phyloP scores from a whole-genome alignment of 1,140 invertebrate genomes.

The Macrobrachium rosenbergii region DNA sequence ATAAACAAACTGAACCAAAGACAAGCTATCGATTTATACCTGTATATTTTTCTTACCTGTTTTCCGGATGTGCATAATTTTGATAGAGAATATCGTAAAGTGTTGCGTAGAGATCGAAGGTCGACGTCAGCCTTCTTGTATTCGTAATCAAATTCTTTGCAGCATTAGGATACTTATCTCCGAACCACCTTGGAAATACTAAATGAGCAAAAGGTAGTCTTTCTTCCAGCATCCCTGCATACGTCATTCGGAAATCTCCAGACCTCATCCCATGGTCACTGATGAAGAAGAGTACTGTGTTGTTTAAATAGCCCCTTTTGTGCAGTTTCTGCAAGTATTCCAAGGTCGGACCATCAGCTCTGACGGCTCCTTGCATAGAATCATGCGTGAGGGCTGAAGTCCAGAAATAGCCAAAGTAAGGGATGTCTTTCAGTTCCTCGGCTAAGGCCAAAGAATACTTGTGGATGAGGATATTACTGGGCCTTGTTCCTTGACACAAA shows the following conservation, averaged over 20 bases:
- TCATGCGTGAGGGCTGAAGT: slow-evolving; percentile 7
- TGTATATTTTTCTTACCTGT: too few relatives aligned
- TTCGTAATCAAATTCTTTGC: slow-evolving; percentile 81
- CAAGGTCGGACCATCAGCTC: not conserved
- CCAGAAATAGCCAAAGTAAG: slow-evolving; percentile 29
- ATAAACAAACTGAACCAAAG: too few relatives aligned
- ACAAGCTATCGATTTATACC: too few relatives aligned
- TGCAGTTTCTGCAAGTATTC: slow-evolving; percentile 55
- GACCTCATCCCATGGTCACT: slow-evolving; percentile 95
- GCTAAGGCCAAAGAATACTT: slow-evolving; percentile 38
- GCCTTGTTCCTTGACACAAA: slow-evolving; percentile 1
- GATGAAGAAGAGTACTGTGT: slow-evolving; percentile 81
- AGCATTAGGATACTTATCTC: slow-evolving; percentile 76
- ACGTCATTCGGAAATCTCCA: slow-evolving; percentile 83
- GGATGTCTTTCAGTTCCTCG: not conserved
- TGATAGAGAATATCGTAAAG: slow-evolving; percentile 57
- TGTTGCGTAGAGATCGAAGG: slow-evolving; percentile 72
- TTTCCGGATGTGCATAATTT: not conserved
- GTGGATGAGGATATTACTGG: slow-evolving; percentile 18
- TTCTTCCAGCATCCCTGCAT: slow-evolving; percentile 89
- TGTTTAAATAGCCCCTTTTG: slow-evolving; percentile 69
- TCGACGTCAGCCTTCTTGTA: slow-evolving; percentile 70
- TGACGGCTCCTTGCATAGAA: not conserved
- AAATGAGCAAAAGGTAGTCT: slow-evolving; percentile 87
- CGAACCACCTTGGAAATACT: slow-evolving; percentile 82